A percentile compares a stretch with the other conserved stretches of the same genome.
Evolutionary conservation across 2,888 invertebrate species (phyloP).

Genomic region (Chironomus tentans): DNA sequence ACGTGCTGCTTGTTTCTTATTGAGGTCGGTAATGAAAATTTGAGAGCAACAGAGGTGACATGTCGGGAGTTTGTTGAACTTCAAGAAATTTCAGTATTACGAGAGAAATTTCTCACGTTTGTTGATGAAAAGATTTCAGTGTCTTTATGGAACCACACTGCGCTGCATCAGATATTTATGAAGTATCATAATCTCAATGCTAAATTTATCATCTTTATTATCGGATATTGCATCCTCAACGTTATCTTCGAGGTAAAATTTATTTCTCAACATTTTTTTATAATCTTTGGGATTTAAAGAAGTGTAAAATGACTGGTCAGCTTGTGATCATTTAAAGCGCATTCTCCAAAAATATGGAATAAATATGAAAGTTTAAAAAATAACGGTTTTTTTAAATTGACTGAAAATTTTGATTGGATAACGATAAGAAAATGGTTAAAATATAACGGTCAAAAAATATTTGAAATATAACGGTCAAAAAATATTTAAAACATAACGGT

Average conservation of each 20-base stretch:
- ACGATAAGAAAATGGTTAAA: too few species aligned
- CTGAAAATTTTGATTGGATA: too few species aligned
- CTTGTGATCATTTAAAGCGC: too few species aligned
- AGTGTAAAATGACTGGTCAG: too few species aligned
- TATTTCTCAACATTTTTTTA: not conserved
- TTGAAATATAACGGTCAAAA: too few species aligned
- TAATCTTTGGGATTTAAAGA: too few species aligned
- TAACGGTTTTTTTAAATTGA: too few species aligned
- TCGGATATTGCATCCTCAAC: not conserved
- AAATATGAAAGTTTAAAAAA: too few species aligned
- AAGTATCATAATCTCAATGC: not conserved
- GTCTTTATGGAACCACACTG: not conserved
- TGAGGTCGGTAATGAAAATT: not conserved
- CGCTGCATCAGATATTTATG: not conserved
- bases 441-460: too few species aligned
- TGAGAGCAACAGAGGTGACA: not conserved
- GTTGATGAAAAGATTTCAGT: not conserved
- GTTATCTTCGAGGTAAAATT: slow-evolving; percentile 1
- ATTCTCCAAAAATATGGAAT: too few species aligned
- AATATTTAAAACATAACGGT: too few species aligned
- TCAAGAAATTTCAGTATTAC: not conserved
- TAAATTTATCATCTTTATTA: not conserved
- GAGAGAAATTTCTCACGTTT: not conserved
- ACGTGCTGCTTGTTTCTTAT: not conserved
- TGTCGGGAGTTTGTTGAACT: not conserved